phyloP scores from a whole-genome alignment of 64 coral and sea anemone species.

The Exaiptasia diaphana region DNA sequence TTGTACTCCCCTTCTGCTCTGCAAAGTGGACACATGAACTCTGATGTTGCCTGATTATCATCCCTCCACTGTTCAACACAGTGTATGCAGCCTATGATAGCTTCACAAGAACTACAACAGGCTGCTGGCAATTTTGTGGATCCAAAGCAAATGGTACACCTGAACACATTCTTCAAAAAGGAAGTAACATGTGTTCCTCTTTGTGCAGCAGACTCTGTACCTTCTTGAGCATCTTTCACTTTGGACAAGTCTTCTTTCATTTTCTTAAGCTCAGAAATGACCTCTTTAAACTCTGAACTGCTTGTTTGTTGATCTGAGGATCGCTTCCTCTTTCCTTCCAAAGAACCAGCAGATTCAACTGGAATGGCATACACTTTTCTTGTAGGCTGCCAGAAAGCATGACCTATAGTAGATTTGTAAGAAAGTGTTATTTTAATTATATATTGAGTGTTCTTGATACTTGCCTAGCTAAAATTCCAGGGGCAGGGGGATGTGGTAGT shows the following conservation, averaged over 20 bases:
- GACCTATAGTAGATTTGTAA: too few species aligned
- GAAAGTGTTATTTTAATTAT: too few species aligned
- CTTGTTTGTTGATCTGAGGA: neutral
- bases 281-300: neutral
- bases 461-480: too few species aligned
- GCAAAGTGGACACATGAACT: constrained; percentile 20
- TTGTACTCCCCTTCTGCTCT: neutral
- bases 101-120: neutral
- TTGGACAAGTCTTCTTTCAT: neutral
- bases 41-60: neutral
- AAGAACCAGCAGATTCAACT: neutral
- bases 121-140: neutral
- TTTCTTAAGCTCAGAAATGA: neutral
- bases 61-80: constrained; percentile 38
- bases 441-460: too few species aligned
- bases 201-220: neutral
- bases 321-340: neutral
- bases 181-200: neutral
- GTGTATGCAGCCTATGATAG: constrained; percentile 6
- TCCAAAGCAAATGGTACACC: constrained; percentile 12
- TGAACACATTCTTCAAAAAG: neutral
- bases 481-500: too few species aligned
- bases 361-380: constrained; percentile 21
- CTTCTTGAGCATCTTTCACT: neutral
- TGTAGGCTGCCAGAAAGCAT: neutral